Evolutionary conservation across 1,140 invertebrate genomes (phyloP).

Genomic region (Papilio dardanus): DNA sequence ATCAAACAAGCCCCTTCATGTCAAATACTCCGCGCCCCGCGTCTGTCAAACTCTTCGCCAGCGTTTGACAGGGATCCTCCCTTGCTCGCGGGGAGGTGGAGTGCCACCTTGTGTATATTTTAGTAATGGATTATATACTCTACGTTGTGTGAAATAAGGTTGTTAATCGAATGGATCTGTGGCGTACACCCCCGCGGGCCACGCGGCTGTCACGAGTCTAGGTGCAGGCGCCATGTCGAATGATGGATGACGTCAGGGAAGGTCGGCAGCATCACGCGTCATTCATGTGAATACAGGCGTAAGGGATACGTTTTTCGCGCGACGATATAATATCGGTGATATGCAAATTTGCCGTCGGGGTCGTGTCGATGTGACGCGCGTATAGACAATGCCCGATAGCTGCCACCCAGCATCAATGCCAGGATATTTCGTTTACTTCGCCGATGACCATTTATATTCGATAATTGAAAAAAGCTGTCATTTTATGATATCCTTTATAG

Average conservation of each 20-base stretch:
- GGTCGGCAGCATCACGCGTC: conserved; percentile 81
- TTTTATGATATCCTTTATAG: background rate
- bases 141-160: conserved; percentile 46
- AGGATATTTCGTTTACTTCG: conserved; percentile 22
- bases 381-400: conserved; percentile 51
- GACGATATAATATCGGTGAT: conserved; percentile 82
- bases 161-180: conserved; percentile 39
- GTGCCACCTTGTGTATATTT: conserved; percentile 62
- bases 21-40: conserved; percentile 81
- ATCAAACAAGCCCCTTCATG: conserved; percentile 82
- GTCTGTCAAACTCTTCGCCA: conserved; percentile 82
- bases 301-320: conserved; percentile 82
- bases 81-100: conserved; percentile 73
- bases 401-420: background rate
- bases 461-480: conserved; percentile 12
- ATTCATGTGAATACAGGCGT: conserved; percentile 81
- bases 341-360: conserved; percentile 76
- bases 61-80: conserved; percentile 81
- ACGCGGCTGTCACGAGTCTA: conserved; percentile 76
- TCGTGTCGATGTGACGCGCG: conserved; percentile 57
- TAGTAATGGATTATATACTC: conserved; percentile 41
- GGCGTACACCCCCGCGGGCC: conserved; percentile 62
- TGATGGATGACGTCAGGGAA: conserved; percentile 82
- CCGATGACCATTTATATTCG: conserved; percentile 2
- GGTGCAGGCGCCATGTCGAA: conserved; percentile 80